These are phyloP conservation scores for Enteromius fasciolatus DNA, from an alignment of 2,797 vertebrate genomes.

Conservation along the genomic window DNA sequence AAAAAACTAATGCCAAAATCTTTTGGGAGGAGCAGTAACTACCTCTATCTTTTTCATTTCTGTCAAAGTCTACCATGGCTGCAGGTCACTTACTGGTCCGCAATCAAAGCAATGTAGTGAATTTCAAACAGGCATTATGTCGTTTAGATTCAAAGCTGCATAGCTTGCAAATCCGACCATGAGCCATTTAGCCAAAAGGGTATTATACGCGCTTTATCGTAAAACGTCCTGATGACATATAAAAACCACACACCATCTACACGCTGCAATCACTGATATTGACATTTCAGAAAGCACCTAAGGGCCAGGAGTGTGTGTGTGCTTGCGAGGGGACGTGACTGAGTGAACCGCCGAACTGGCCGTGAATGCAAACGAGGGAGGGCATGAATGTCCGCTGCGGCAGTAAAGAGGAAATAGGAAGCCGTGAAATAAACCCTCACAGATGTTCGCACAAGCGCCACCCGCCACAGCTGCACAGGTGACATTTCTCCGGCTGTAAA, in stretches of 20 bases:
- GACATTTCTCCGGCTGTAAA: constrained; percentile 62
- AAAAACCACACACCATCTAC: constrained; percentile 27
- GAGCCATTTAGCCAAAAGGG: constrained; percentile 45
- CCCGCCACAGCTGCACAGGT: constrained; percentile 65
- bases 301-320: constrained; percentile 6
- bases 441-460: constrained; percentile 9
- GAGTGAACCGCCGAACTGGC: constrained; percentile 17
- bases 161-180: constrained; percentile 29
- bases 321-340: constrained; percentile 41
- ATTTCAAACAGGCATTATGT: constrained; percentile 49
- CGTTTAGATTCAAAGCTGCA: constrained; percentile 53
- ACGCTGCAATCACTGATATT: constrained; percentile 30
- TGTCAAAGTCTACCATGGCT: constrained; percentile 13
- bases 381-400: constrained; percentile 31
- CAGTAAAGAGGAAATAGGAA: constrained; percentile 63
- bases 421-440: constrained; percentile 59
- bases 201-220: constrained; percentile 21
- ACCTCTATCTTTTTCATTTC: constrained; percentile 4
- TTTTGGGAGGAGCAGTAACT: neutral
- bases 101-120: constrained; percentile 51
- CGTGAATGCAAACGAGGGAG: constrained; percentile 44
- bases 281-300: constrained; percentile 43
- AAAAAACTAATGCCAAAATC: neutral
- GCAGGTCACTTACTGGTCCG: constrained; percentile 21
- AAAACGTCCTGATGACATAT: constrained; percentile 38